phyloP scores from a whole-genome alignment of 2,888 invertebrate genomes.

The Xestia c-nigrum region DNA sequence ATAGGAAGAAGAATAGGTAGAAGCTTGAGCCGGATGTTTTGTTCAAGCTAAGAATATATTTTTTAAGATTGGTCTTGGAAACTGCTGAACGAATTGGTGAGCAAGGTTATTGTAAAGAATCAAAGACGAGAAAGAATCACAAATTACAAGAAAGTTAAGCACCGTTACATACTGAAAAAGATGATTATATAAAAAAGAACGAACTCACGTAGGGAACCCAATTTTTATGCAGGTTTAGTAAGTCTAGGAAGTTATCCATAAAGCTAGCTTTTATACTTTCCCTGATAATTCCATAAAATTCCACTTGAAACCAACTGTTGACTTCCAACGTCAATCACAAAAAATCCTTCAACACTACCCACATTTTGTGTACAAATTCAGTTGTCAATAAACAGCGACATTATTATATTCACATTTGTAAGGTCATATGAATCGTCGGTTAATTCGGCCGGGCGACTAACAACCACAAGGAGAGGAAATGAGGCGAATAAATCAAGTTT shows the following conservation, averaged over 20 bases:
- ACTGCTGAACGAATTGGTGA: not conserved
- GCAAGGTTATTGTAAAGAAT: no score
- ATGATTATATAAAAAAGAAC: no score
- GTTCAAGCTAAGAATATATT: not conserved
- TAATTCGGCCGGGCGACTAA: constrained; percentile 69
- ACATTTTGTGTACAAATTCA: constrained; percentile 1
- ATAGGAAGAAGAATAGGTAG: not conserved
- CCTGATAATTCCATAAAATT: not conserved
- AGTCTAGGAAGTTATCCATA: no score
- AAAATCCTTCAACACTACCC: constrained; percentile 6
- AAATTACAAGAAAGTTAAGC: not conserved
- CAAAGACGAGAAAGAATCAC: no score
- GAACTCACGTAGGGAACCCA: no score
- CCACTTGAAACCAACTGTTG: not conserved
- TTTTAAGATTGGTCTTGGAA: not conserved
- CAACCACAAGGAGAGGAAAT: constrained; percentile 77
- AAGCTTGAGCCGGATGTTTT: not conserved
- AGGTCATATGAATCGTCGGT: constrained; percentile 63
- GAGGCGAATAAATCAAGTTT: constrained; percentile 86
- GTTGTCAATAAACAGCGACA: constrained; percentile 51
- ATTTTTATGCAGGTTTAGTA: no score
- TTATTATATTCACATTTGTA: constrained; percentile 56
- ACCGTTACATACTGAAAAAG: not conserved
- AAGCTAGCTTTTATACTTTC: not conserved
- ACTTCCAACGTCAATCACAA: not conserved